Conservation (phyloP, 2,888 invertebrate genomes). For the Miltochrista miniata region DNA sequence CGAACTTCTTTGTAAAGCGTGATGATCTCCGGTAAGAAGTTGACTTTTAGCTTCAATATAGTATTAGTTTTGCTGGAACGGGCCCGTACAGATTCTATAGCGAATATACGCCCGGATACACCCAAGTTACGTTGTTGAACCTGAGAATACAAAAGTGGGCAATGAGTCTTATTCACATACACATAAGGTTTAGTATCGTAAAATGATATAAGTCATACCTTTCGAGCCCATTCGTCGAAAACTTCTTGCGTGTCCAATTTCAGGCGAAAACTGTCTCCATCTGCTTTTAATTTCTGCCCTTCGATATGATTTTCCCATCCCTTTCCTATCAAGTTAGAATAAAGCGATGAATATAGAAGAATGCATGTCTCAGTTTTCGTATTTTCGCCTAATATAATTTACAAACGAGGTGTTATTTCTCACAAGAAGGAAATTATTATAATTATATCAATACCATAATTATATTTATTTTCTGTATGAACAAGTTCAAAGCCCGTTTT, state of each 20-base stretch:
- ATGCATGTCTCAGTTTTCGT: not conserved
- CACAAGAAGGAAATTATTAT: no score
- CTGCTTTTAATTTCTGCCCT: slow-evolving; percentile 98
- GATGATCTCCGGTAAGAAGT: slow-evolving; percentile 99
- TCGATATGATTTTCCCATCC: slow-evolving; percentile 99
- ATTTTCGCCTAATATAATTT: not conserved
- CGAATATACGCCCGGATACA: slow-evolving; percentile 96
- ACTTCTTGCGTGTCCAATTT: slow-evolving; percentile 98
- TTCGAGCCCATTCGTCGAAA: slow-evolving; percentile 99
- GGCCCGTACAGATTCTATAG: slow-evolving; percentile 92
- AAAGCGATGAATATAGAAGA: not conserved
- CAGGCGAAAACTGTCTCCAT: slow-evolving; percentile 98
- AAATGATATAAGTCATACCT: slow-evolving; percentile 65
- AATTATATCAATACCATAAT: no score
- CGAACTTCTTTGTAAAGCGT: slow-evolving; percentile 99
- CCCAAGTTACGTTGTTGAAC: slow-evolving; percentile 97
- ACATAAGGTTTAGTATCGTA: not conserved
- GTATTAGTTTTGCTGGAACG: slow-evolving; percentile 91
- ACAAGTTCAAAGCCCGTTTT: no score
- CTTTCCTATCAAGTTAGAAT: slow-evolving; percentile 86
- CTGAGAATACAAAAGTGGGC: slow-evolving; percentile 38
- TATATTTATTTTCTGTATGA: no score
- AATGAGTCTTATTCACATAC: no score
- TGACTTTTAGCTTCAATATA: slow-evolving; percentile 94
- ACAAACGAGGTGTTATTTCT: no score